Percentiles rank a stretch among this genome's conserved stretches.
These are phyloP conservation scores for Aplochiton taeniatus DNA, from an alignment of 2,797 vertebrate species.

Conservation along the genomic window DNA sequence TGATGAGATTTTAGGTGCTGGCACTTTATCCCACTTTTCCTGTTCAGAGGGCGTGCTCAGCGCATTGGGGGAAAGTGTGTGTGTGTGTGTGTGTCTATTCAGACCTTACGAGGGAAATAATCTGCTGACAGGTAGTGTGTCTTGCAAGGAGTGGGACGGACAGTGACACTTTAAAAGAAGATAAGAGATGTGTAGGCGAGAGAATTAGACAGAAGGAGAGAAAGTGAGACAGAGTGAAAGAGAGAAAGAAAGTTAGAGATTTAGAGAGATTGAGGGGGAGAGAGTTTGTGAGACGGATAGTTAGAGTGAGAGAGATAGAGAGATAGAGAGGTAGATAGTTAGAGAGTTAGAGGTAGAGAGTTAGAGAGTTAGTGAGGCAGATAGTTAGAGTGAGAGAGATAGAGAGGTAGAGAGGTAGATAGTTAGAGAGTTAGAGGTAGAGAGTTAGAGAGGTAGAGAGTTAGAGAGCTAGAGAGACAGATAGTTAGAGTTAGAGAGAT, in stretches of 20 bases:
- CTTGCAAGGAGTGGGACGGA: conserved; percentile 64
- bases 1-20: conserved; percentile 62
- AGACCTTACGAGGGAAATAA: conserved; percentile 43
- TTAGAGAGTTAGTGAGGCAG: background rate
- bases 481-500: conserved; percentile 1
- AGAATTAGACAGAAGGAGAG: conserved; percentile 39
- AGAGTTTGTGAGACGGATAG: too few relatives aligned
- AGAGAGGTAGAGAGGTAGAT: background rate
- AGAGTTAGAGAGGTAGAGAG: background rate
- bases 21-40: conserved; percentile 60
- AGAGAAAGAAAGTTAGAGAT: too few relatives aligned
- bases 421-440: background rate
- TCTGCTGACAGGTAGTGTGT: conserved; percentile 74
- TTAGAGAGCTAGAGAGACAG: background rate
- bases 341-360: too few relatives aligned
- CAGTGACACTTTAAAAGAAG: conserved; percentile 74
- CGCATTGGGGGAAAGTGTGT: conserved; percentile 30
- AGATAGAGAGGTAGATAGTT: background rate
- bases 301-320: conserved; percentile 34
- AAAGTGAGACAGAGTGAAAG: conserved; percentile 52
- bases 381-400: background rate
- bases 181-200: conserved; percentile 58
- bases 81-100: conserved; percentile 44
- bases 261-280: too few relatives aligned
- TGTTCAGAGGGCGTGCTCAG: conserved; percentile 40